Percentiles rank a stretch among this genome's conserved stretches.
Conservation (phyloP, 2,113 vertebrate genomes). For the Chaenogobius annularis region DNA sequence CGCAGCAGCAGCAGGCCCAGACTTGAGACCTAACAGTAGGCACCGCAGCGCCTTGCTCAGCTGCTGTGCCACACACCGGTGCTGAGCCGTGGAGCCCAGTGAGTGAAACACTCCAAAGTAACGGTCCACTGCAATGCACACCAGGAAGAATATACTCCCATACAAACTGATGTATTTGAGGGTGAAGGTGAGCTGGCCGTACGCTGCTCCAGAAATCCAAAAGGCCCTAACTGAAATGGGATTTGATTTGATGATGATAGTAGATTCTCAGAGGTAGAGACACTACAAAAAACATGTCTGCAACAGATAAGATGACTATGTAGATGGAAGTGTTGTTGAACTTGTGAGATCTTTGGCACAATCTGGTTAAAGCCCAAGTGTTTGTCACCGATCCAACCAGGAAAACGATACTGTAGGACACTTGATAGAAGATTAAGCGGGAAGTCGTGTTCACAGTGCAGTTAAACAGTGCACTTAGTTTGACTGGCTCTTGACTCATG, state of each 20-base stretch:
- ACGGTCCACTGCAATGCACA: slow-evolving; percentile 74
- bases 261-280: slow-evolving; percentile 75
- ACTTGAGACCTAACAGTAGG: slow-evolving; percentile 70
- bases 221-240: not conserved
- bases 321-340: slow-evolving; percentile 70
- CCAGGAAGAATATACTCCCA: slow-evolving; percentile 77
- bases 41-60: slow-evolving; percentile 69
- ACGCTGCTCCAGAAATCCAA: slow-evolving; percentile 53
- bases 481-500: slow-evolving; percentile 24
- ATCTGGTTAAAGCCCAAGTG: slow-evolving; percentile 56
- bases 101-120: slow-evolving; percentile 75
- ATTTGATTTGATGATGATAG: slow-evolving; percentile 70
- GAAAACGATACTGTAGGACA: slow-evolving; percentile 76
- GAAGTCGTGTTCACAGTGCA: slow-evolving; percentile 74
- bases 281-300: slow-evolving; percentile 71
- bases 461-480: slow-evolving; percentile 34
- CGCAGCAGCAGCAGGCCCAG: slow-evolving; percentile 58
- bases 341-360: slow-evolving; percentile 47
- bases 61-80: slow-evolving; percentile 49
- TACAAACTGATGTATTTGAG: slow-evolving; percentile 79
- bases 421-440: slow-evolving; percentile 72
- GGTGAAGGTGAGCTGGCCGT: slow-evolving; percentile 73
- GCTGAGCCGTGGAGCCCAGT: slow-evolving; percentile 23
- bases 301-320: slow-evolving; percentile 67
- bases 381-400: slow-evolving; percentile 68